Percentiles rank a stretch among this genome's conserved stretches.
Conservation (phyloP, 2,888 invertebrate species). For the Dexiosoma caninum region DNA sequence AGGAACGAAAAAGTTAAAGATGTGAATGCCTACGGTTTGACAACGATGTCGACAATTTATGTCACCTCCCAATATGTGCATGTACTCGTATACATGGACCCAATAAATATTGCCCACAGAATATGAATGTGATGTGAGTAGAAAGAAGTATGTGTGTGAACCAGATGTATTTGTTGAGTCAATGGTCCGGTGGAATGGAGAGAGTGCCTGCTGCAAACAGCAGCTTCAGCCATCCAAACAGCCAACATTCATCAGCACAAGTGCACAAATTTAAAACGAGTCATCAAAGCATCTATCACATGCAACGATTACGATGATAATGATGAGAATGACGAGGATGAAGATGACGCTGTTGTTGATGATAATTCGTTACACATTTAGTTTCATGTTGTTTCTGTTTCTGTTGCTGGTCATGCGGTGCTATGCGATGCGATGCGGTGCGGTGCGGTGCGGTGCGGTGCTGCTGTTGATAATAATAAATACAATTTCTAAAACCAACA, state of each 20-base stretch:
- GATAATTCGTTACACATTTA: conserved; percentile 57
- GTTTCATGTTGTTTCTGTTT: conserved; percentile 29
- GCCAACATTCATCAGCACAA: conserved; percentile 27
- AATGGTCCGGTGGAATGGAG: not conserved
- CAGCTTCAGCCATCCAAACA: conserved; percentile 15
- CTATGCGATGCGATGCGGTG: too few relatives aligned
- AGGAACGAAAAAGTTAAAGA: not conserved
- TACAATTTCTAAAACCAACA: conserved; percentile 16
- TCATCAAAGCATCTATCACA: conserved; percentile 56
- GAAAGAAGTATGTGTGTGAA: conserved; percentile 10
- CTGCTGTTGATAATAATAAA: conserved; percentile 28
- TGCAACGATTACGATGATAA: conserved; percentile 17
- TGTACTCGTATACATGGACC: conserved; percentile 9
- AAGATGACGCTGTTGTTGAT: conserved; percentile 33
- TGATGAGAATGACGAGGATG: conserved; percentile 28
- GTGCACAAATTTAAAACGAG: conserved; percentile 54
- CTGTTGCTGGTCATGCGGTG: conserved; percentile 8
- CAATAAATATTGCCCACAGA: conserved; percentile 18
- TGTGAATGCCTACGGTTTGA: conserved; percentile 55
- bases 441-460: too few relatives aligned
- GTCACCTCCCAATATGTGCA: conserved; percentile 62
- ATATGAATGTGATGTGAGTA: not conserved
- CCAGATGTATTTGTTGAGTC: conserved; percentile 43
- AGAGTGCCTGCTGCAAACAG: not conserved
- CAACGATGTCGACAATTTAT: conserved; percentile 60